These are phyloP conservation scores for Andricus grossulariae DNA, from an alignment of 1,140 invertebrate species.

Conservation along the genomic window DNA sequence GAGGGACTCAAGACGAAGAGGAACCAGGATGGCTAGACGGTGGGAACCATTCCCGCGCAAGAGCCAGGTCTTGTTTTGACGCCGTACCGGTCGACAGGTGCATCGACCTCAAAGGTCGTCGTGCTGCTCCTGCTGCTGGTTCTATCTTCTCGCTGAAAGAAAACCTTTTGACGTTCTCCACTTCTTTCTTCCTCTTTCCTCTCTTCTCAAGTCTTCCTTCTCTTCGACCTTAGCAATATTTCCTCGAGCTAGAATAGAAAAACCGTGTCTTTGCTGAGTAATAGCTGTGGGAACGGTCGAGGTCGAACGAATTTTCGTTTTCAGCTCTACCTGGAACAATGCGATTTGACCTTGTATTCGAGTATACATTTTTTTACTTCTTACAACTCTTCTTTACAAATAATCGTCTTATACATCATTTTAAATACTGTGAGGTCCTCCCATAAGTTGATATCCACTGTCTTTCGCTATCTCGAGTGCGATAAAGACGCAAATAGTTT, in stretches of 20 bases:
- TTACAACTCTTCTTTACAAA: neutral
- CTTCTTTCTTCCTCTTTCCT: constrained; percentile 5
- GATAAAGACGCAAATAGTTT: constrained; percentile 53
- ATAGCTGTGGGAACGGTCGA: constrained; percentile 35
- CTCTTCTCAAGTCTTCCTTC: constrained; percentile 28
- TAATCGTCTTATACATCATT: too few species aligned
- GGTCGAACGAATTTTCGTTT: neutral
- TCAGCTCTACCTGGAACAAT: neutral
- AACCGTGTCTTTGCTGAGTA: constrained; percentile 29
- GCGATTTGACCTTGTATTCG: too few species aligned
- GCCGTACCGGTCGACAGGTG: constrained; percentile 59
- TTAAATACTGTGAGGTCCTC: too few species aligned
- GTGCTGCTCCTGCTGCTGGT: constrained; percentile 44
- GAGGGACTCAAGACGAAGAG: constrained; percentile 41
- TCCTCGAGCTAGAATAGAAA: constrained; percentile 33
- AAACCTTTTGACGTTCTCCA: constrained; percentile 16
- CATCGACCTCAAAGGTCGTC: constrained; percentile 75
- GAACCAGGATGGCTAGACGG: constrained; percentile 69
- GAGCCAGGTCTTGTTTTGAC: constrained; percentile 72
- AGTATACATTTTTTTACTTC: neutral
- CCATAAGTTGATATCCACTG: constrained; percentile 25
- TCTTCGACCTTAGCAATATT: constrained; percentile 23
- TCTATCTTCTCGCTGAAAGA: neutral
- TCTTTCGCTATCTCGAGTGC: constrained; percentile 50
- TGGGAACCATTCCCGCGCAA: constrained; percentile 66